Conservation (phyloP, 2,113 vertebrate species). For the Calonectris borealis region DNA sequence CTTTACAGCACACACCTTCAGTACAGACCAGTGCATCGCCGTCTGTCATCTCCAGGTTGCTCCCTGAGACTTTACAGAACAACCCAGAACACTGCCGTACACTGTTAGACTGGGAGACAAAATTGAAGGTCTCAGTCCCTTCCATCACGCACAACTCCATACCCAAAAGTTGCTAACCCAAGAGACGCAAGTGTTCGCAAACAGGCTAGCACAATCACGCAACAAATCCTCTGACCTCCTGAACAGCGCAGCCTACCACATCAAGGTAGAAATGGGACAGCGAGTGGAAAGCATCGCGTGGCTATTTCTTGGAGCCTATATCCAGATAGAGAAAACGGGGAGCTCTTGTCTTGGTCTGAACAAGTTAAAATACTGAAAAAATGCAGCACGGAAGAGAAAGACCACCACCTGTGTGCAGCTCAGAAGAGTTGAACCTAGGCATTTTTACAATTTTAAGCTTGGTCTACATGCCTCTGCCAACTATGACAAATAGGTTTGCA, state of each 20-base stretch:
- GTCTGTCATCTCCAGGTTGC: neutral
- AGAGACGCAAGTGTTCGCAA: accelerated
- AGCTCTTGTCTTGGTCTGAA: neutral
- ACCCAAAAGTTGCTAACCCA: accelerated
- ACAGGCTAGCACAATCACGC: accelerated
- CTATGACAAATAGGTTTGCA: slow-evolving; percentile 10
- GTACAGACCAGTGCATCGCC: accelerated
- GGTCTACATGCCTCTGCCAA: neutral
- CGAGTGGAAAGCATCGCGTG: accelerated
- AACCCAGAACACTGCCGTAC: accelerated
- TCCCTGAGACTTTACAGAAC: accelerated
- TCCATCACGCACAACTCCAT: accelerated
- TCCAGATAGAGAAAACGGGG: accelerated
- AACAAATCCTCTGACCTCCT: neutral
- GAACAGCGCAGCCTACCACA: neutral
- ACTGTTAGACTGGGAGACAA: accelerated
- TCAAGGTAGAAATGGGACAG: accelerated
- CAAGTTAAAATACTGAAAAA: neutral
- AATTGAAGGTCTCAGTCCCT: accelerated
- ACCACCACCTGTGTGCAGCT: neutral
- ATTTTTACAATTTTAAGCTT: neutral
- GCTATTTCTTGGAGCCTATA: accelerated
- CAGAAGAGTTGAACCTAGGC: neutral
- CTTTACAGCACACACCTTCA: neutral
- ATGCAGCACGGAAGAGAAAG: neutral